phyloP scores from a whole-genome alignment of 2,888 invertebrate genomes.

The Syritta pipiens region DNA sequence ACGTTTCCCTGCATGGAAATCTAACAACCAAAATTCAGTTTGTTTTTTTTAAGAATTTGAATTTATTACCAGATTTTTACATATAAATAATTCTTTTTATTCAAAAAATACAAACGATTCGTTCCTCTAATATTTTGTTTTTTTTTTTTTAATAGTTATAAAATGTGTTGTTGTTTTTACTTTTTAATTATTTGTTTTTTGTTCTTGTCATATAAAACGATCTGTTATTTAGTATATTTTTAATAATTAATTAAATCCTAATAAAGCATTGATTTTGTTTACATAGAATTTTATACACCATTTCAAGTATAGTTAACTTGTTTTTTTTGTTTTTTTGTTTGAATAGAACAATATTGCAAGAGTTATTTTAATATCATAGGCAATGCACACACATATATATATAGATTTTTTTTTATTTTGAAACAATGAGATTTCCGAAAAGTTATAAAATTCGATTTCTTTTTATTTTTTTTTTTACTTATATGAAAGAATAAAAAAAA shows the following conservation, averaged over 20 bases:
- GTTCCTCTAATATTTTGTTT: constrained; percentile 56
- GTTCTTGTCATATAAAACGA: constrained; percentile 24
- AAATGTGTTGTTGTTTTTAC: constrained; percentile 60
- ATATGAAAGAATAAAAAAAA: too few relatives aligned
- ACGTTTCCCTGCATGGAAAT: constrained; percentile 43
- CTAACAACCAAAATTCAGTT: too few relatives aligned
- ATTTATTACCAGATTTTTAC: constrained; percentile 47
- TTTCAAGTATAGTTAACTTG: constrained; percentile 1
- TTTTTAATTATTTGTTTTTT: constrained; percentile 14
- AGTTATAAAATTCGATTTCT: constrained; percentile 13
- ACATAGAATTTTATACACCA: constrained; percentile 27
- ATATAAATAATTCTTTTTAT: constrained; percentile 48
- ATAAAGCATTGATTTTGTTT: constrained; percentile 33
- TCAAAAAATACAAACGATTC: constrained; percentile 71
- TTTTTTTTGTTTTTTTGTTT: background rate
- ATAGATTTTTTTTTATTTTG: background rate
- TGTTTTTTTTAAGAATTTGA: constrained; percentile 20
- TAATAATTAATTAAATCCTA: too few relatives aligned
- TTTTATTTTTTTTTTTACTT: background rate
- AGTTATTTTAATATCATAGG: constrained; percentile 15
- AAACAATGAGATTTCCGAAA: constrained; percentile 26
- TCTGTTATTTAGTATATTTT: constrained; percentile 33
- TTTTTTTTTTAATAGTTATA: constrained; percentile 46
- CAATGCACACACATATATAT: constrained; percentile 20
- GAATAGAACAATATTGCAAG: constrained; percentile 22